These are phyloP conservation scores for Cheilosia impressa DNA, from an alignment of 2,888 invertebrate genomes.

Conservation along the genomic window DNA sequence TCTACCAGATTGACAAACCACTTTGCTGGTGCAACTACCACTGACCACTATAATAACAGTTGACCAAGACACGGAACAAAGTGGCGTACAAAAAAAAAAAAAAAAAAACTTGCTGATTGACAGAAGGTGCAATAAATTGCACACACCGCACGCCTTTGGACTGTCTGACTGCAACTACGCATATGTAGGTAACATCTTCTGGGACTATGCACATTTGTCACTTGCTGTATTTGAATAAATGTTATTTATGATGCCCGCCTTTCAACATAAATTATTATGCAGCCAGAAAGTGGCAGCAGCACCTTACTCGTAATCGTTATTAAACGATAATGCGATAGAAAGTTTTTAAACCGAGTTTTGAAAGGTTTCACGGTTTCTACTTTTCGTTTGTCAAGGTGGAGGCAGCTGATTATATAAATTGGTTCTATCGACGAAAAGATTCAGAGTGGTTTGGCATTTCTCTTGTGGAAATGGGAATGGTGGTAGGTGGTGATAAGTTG, in stretches of 20 bases:
- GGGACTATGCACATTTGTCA: conserved; percentile 14
- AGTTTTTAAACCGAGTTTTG: conserved; percentile 8
- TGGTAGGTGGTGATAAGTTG: too few species aligned
- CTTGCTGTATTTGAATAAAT: conserved; percentile 37
- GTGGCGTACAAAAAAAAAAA: neutral
- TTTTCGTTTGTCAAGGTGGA: conserved; percentile 10
- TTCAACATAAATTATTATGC: conserved; percentile 31
- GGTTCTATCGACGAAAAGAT: neutral
- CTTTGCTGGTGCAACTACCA: conserved; percentile 20
- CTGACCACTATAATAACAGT: conserved; percentile 13
- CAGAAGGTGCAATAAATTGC: conserved; percentile 50
- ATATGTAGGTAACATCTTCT: conserved; percentile 30
- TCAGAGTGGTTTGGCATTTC: neutral
- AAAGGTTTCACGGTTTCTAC: conserved; percentile 25
- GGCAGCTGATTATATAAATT: neutral
- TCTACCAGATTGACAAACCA: conserved; percentile 47
- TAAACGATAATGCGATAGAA: conserved; percentile 31
- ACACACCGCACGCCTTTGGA: conserved; percentile 21
- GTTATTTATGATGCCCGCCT: conserved; percentile 45
- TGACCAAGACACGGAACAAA: conserved; percentile 23
- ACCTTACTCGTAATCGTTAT: conserved; percentile 29
- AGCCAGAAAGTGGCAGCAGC: conserved; percentile 19
- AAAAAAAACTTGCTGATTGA: conserved; percentile 34
- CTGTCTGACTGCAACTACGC: conserved; percentile 23
- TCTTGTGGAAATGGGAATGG: neutral